A percentile compares a stretch with the other conserved stretches of the same genome.
Conservation (phyloP, 37 sponge, comb jelly and placozoan genomes). For the Spongilla lacustris region DNA sequence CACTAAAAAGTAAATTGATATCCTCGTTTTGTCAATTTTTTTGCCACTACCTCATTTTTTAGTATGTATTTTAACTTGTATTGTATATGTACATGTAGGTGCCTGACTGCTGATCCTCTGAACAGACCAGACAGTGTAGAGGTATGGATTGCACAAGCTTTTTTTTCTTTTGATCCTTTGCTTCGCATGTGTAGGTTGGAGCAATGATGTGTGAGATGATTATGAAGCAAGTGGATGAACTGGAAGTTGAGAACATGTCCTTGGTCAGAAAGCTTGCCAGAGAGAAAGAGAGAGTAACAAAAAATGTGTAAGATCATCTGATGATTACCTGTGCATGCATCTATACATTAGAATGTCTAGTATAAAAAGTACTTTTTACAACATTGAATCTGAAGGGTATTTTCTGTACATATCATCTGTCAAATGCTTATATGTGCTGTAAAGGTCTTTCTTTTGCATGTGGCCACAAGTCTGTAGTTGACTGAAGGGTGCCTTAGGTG, state of each 20-base stretch:
- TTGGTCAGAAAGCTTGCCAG: conserved; percentile 44
- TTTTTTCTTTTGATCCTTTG: neutral
- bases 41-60: neutral
- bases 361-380: too few species aligned
- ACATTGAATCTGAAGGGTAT: too few species aligned
- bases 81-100: conserved; percentile 15
- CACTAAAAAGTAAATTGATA: too few species aligned
- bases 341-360: too few species aligned
- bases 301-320: too few species aligned
- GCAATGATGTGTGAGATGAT: conserved; percentile 61
- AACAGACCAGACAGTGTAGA: conserved; percentile 83
- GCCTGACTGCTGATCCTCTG: conserved; percentile 76
- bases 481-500: too few species aligned
- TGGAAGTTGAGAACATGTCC: conserved; percentile 29
- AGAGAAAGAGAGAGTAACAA: conserved; percentile 38
- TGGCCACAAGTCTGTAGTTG: too few species aligned
- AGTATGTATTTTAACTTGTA: too few species aligned
- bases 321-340: too few species aligned
- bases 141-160: conserved; percentile 18
- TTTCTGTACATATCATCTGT: too few species aligned
- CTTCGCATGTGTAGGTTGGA: conserved; percentile 34
- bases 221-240: conserved; percentile 79
- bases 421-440: too few species aligned
- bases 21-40: neutral
- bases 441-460: too few species aligned